Percentiles rank a stretch among this genome's conserved stretches.
These are phyloP conservation scores for Epicauta chinensis DNA, from an alignment of 1,140 invertebrate species.

Conservation along the genomic window DNA sequence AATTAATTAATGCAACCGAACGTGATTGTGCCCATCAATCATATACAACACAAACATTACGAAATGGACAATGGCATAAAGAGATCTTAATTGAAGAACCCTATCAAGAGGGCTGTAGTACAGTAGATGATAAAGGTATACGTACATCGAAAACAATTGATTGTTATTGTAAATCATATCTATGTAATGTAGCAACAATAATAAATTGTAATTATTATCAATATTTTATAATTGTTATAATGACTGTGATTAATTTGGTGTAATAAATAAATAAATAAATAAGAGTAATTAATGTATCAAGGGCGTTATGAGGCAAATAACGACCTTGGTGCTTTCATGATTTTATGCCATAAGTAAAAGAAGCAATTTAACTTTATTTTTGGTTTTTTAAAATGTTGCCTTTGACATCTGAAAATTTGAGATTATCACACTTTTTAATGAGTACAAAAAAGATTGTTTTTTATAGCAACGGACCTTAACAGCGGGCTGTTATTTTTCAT, in stretches of 20 bases:
- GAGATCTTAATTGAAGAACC: constrained; percentile 55
- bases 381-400: too few relatives aligned
- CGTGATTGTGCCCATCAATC: constrained; percentile 69
- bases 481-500: too few relatives aligned
- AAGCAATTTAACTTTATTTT: too few relatives aligned
- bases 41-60: constrained; percentile 51
- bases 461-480: too few relatives aligned
- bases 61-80: constrained; percentile 53
- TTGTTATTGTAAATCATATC: constrained; percentile 47
- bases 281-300: too few relatives aligned
- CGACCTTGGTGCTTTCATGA: too few relatives aligned
- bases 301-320: too few relatives aligned
- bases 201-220: not conserved
- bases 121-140: constrained; percentile 53
- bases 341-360: too few relatives aligned
- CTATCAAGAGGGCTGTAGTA: constrained; percentile 61
- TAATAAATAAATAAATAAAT: too few relatives aligned
- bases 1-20: constrained; percentile 56
- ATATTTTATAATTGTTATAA: not conserved
- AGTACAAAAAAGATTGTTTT: too few relatives aligned
- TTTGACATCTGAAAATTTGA: too few relatives aligned
- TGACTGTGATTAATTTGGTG: constrained; percentile 6
- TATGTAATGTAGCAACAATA: constrained; percentile 42
- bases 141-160: constrained; percentile 46
- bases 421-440: too few relatives aligned